Conservation (phyloP, 2,113 vertebrate species). For the Notechis scutatus region DNA sequence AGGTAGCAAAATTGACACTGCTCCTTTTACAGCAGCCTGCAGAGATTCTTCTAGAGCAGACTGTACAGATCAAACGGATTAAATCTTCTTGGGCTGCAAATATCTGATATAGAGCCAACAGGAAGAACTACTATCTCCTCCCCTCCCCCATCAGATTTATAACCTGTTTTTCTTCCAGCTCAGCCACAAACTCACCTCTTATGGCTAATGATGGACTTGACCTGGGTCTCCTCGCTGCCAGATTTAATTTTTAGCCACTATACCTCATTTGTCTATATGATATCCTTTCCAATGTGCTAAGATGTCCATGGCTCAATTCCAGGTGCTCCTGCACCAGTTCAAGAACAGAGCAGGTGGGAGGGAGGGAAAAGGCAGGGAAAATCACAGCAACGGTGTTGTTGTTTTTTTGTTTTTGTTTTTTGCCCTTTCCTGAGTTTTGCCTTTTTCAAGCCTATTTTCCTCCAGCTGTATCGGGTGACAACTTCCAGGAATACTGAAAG, state of each 20-base stretch:
- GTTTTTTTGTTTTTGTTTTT: neutral
- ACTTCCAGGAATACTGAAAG: neutral
- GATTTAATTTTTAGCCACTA: neutral
- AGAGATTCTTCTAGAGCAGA: neutral
- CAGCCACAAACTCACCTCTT: neutral
- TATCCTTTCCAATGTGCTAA: neutral
- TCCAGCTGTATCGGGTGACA: neutral
- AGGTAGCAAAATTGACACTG: neutral
- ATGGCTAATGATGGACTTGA: neutral
- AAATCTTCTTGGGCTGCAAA: neutral
- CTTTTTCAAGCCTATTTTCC: neutral
- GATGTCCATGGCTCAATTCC: neutral
- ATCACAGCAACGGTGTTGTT: neutral
- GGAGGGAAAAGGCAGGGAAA: neutral
- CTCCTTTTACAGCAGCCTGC: neutral
- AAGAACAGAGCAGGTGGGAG: neutral
- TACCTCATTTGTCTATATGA: neutral
- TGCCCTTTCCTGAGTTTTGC: neutral
- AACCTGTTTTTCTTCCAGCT: neutral
- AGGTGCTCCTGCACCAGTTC: neutral
- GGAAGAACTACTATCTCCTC: neutral
- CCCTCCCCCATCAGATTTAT: neutral
- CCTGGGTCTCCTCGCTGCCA: neutral
- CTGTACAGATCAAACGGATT: neutral
- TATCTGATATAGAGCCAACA: neutral